phyloP scores from a whole-genome alignment of 2,888 invertebrate genomes.

The Cacoxenus indagator region DNA sequence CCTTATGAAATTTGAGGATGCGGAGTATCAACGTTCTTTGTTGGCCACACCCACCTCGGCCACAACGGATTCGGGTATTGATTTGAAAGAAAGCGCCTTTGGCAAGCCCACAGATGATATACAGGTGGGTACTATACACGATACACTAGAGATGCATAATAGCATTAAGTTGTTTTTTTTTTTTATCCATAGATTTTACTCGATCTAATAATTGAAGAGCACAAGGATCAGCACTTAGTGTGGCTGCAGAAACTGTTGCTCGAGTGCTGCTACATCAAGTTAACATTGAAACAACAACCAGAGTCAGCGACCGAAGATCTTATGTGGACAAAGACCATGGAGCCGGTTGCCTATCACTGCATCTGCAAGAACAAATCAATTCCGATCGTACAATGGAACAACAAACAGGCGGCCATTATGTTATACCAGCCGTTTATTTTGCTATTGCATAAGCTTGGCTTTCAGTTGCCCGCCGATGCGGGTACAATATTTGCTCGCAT shows the following conservation, averaged over 20 bases:
- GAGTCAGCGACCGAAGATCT: neutral
- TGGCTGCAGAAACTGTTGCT: slow-evolving; percentile 81
- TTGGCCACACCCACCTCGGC: slow-evolving; percentile 58
- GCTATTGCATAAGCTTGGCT: slow-evolving; percentile 80
- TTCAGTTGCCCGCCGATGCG: slow-evolving; percentile 80
- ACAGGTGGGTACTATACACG: too few species aligned
- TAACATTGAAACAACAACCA: slow-evolving; percentile 71
- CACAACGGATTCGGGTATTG: too few species aligned
- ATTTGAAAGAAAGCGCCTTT: too few species aligned
- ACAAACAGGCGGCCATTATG: slow-evolving; percentile 78
- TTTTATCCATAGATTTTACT: slow-evolving; percentile 73
- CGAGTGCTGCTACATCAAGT: too few species aligned
- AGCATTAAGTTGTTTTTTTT: too few species aligned
- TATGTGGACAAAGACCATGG: slow-evolving; percentile 68
- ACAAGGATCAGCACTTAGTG: slow-evolving; percentile 73
- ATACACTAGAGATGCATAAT: too few species aligned
- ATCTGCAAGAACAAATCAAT: slow-evolving; percentile 80
- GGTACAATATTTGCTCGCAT: slow-evolving; percentile 83
- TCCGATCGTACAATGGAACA: slow-evolving; percentile 83
- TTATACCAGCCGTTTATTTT: slow-evolving; percentile 79
- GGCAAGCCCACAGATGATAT: slow-evolving; percentile 69
- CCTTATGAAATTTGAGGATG: slow-evolving; percentile 71
- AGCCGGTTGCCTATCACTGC: slow-evolving; percentile 79
- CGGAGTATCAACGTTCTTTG: slow-evolving; percentile 62
- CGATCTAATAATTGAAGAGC: slow-evolving; percentile 76